Percentiles rank a stretch among this genome's conserved stretches.
Evolutionary conservation across 2,888 invertebrate species (phyloP).

Genomic region (Linnaemya tessellans): DNA sequence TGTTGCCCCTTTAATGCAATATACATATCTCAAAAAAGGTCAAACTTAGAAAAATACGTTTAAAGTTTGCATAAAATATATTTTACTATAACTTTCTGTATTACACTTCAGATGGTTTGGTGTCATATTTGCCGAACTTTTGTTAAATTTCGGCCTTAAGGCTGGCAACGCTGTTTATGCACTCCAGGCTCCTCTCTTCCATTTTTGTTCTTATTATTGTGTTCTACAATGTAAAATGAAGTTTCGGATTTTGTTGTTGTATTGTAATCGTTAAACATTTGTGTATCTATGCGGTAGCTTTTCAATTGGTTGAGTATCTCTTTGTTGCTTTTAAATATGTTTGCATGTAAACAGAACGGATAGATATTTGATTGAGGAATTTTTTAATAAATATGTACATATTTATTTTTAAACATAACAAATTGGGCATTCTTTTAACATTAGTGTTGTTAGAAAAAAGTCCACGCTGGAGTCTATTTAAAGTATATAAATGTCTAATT

Average conservation of each 20-base stretch:
- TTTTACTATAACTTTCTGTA: too few relatives aligned
- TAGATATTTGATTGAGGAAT: background rate
- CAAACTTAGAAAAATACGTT: too few relatives aligned
- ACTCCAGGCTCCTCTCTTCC: slow-evolving; percentile 48
- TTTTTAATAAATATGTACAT: slow-evolving; percentile 13
- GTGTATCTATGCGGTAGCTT: slow-evolving; percentile 74
- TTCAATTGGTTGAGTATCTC: slow-evolving; percentile 53
- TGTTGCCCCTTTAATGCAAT: too few relatives aligned
- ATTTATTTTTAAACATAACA: slow-evolving; percentile 34
- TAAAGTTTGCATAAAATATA: too few relatives aligned
- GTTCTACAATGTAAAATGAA: slow-evolving; percentile 48
- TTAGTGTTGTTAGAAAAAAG: slow-evolving; percentile 9
- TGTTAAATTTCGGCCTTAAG: too few relatives aligned
- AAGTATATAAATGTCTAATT: background rate
- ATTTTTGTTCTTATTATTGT: slow-evolving; percentile 16
- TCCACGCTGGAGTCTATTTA: slow-evolving; percentile 15
- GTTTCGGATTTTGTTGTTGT: slow-evolving; percentile 41
- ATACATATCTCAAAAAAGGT: too few relatives aligned
- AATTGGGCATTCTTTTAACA: background rate
- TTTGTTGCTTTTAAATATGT: slow-evolving; percentile 27
- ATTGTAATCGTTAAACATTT: slow-evolving; percentile 73
- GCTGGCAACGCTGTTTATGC: background rate
- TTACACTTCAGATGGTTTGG: too few relatives aligned
- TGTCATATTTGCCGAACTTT: too few relatives aligned
- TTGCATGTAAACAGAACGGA: background rate